Base-by-base conservation (phyloP, 2,888 invertebrate genomes). In the Steinernema hermaphroditum region DNA sequence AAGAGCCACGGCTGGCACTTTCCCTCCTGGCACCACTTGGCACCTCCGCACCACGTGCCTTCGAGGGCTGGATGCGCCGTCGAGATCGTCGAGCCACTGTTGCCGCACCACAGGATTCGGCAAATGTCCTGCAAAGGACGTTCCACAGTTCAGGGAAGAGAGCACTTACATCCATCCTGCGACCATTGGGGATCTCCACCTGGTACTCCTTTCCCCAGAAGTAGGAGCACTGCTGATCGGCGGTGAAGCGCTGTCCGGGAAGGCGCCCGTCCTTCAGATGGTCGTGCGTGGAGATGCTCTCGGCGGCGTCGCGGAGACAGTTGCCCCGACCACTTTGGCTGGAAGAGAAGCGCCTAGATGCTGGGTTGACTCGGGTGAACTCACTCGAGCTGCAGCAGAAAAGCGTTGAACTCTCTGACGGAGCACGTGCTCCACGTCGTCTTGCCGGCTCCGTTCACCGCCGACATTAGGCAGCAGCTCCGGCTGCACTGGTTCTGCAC, bases 41-140 rank as follows among this genome's bases (percentile, higher is more conserved):
- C 74, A 19, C 75, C 77, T 29, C 86, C 86, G 71, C 86, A 86
- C 84, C 85, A 86, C 72, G 83, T 85, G 22, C 86, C 86, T 76
- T 86, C 86, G 72, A 83, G 72, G 0, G 86, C 86, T 0, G 86
- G 86, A 79, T 86, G 86, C n/a, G 86, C 86, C 2, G 86, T 86
- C 16, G 84, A 84, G 14, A 86, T 86, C 2, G 85, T 86, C 19
- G 86, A 85, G 9, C 85, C 86, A 68, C 83, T 82, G 70, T 86
- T 86, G 29, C 86, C 86, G 71, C 86, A 86, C 86, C 85, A 86
- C 1, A 86, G 74, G 72, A 86, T 86, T 2, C 83, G 80, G 72
- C 86, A 86, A 68, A 86, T 86, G 54, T 86, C 84, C 81, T 84
- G 46, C 41, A 79, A 75, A 19, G n/a, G 49, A 29, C n/a, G n/a